Evolutionary conservation across 2,797 vertebrate species (phyloP).

Genomic region (Brachyrhaphis roseni): DNA sequence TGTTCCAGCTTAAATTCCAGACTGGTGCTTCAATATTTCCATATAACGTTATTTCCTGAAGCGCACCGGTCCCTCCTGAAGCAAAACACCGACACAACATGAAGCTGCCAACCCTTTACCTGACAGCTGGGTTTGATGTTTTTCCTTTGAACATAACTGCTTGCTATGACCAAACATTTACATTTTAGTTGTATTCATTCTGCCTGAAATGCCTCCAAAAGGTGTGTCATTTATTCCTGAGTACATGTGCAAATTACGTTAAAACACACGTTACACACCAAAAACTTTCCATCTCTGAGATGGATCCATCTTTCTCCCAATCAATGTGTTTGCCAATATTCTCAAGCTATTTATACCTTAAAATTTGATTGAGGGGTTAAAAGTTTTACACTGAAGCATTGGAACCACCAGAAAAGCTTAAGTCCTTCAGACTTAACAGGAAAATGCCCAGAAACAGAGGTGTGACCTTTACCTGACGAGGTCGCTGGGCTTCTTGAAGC

Average conservation of each 20-base stretch:
- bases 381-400: neutral
- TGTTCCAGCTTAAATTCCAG: neutral
- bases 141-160: neutral
- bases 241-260: neutral
- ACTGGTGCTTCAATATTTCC: neutral
- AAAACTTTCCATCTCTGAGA: neutral
- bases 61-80: neutral
- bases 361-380: neutral
- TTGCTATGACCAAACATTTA: neutral
- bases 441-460: too few species aligned
- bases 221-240: neutral
- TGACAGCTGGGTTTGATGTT: neutral
- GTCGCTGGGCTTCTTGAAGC: constrained; percentile 99
- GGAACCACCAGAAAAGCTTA: neutral
- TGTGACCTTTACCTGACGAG: constrained; percentile 87
- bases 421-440: neutral
- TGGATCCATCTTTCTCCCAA: neutral
- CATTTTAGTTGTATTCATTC: neutral
- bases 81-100: neutral
- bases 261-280: neutral
- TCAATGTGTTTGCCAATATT: neutral
- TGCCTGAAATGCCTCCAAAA: neutral
- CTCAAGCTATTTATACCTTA: neutral
- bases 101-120: neutral
- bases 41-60: neutral